Conservation (phyloP, 2,888 invertebrate species). For the Myathropa florea region DNA sequence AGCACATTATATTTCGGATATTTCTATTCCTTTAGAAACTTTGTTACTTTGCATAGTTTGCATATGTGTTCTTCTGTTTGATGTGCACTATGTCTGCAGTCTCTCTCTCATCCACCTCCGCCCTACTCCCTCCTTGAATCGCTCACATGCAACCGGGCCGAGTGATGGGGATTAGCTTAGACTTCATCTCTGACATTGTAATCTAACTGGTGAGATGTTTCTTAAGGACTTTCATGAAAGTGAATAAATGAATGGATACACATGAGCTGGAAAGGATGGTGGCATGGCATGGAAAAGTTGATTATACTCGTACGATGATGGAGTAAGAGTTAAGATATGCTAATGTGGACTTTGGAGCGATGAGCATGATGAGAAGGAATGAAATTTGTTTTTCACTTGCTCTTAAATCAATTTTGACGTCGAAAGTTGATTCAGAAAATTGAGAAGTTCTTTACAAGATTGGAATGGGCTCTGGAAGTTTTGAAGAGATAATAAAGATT, state of each 20-base stretch:
- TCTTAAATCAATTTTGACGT: conserved; percentile 39
- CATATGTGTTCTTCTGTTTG: conserved; percentile 26
- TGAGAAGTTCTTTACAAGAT: neutral
- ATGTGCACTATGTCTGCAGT: conserved; percentile 11
- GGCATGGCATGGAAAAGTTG: conserved; percentile 3
- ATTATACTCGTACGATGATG: conserved; percentile 67
- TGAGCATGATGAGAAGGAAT: conserved; percentile 16
- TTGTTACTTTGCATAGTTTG: conserved; percentile 59
- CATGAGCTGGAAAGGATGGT: neutral
- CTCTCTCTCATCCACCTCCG: neutral
- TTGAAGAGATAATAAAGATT: neutral
- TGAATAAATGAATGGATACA: conserved; percentile 19
- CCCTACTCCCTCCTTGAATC: no score
- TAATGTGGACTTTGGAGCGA: conserved; percentile 39
- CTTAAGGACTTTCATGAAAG: conserved; percentile 13
- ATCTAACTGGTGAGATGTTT: conserved; percentile 50
- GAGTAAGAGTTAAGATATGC: conserved; percentile 67
- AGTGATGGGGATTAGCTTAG: conserved; percentile 33
- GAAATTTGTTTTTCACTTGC: neutral
- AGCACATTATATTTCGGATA: neutral
- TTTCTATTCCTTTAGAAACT: conserved; percentile 43
- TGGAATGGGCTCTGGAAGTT: neutral
- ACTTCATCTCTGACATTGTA: conserved; percentile 57
- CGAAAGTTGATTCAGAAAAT: neutral
- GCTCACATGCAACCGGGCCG: neutral